A percentile compares a stretch with the other conserved stretches of the same genome.
phyloP scores from a whole-genome alignment of 2,888 invertebrate species.

The Nowickia ferox region DNA sequence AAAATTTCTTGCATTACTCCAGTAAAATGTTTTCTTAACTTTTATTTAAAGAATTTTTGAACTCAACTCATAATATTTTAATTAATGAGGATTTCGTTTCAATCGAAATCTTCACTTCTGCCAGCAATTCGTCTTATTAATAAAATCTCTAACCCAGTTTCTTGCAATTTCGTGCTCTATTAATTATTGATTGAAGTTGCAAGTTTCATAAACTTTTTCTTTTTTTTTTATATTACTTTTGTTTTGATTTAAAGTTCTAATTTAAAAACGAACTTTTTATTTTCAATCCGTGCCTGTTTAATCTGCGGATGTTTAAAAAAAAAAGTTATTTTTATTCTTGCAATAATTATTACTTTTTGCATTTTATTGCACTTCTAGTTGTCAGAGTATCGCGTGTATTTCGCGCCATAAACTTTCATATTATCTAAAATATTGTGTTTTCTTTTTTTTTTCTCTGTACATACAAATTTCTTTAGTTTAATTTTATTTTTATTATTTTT shows the following conservation, averaged over 20 bases:
- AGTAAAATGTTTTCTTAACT: too few species aligned
- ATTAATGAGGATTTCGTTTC: too few species aligned
- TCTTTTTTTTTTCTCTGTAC: conserved; percentile 7
- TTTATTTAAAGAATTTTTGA: too few species aligned
- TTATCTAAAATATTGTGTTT: conserved; percentile 54
- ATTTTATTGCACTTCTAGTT: conserved; percentile 42
- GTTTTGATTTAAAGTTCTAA: conserved; percentile 31
- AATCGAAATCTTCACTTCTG: neutral
- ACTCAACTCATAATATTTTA: too few species aligned
- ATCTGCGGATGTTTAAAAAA: conserved; percentile 58
- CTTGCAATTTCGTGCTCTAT: conserved; percentile 47
- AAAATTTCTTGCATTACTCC: too few species aligned
- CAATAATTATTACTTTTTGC: conserved; percentile 42
- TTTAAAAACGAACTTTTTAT: conserved; percentile 40
- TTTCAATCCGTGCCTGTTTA: conserved; percentile 16
- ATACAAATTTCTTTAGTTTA: conserved; percentile 35
- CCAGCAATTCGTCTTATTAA: conserved; percentile 9
- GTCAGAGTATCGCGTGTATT: conserved; percentile 69
- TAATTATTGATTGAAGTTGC: conserved; percentile 55
- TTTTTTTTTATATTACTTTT: neutral
- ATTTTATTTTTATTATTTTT: conserved; percentile 34
- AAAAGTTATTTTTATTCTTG: conserved; percentile 41
- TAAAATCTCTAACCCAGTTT: conserved; percentile 45
- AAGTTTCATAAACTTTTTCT: conserved; percentile 25
- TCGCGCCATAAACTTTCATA: conserved; percentile 46